Evolutionary conservation across 2,888 invertebrate genomes (phyloP), one percentile per base, ranked within the genome.

Genomic region (Clusia tigrina): DNA sequence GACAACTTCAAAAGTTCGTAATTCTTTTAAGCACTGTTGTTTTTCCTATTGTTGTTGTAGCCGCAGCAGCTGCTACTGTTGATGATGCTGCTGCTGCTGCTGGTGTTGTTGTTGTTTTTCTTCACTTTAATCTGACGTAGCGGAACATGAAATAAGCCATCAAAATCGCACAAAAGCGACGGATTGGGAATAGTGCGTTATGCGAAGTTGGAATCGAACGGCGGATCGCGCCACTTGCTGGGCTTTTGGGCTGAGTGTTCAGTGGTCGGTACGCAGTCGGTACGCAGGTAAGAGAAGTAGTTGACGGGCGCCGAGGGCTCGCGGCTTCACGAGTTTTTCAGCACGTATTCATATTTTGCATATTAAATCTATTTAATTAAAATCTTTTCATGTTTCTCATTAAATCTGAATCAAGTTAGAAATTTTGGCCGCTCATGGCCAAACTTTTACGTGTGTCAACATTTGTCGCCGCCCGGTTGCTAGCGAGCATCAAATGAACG

Each of bases 391-490:
- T 42, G 42, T n/a, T 17, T 20, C 6, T n/a, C n/a, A 42, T 42
- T 42, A 42, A 42, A 15, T 10, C n/a, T 10, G n/a, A 42, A 42
- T 42, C 9, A 42, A 42, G 42, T 42, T 42, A 17, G 9, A 17
- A 42, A 15, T 42, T 42, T 42, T 42, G 42, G 3, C 3, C 2
- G 25, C 24, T 48, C 48, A 57, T 46, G 57, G 57, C 48, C 48
- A 57, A 57, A 57, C 26, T 57, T 57, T 46, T 57, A 46, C 56
- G 1, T 56, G 17, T 1, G 2, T 32, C 12, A 32, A n/a, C n/a
- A n/a, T n/a, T n/a, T n/a, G n/a, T n/a, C n/a, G n/a, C n/a, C n/a
- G n/a, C n/a, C n/a, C n/a, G n/a, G n/a, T n/a, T n/a, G n/a, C n/a
- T n/a, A n/a, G n/a, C n/a, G n/a, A n/a, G n/a, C n/a, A n/a, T n/a